Percentiles rank a stretch among this genome's conserved stretches.
These are phyloP conservation scores for Myrmecobius fasciatus DNA, from an alignment of 2,113 vertebrate genomes.

Conservation along the genomic window DNA sequence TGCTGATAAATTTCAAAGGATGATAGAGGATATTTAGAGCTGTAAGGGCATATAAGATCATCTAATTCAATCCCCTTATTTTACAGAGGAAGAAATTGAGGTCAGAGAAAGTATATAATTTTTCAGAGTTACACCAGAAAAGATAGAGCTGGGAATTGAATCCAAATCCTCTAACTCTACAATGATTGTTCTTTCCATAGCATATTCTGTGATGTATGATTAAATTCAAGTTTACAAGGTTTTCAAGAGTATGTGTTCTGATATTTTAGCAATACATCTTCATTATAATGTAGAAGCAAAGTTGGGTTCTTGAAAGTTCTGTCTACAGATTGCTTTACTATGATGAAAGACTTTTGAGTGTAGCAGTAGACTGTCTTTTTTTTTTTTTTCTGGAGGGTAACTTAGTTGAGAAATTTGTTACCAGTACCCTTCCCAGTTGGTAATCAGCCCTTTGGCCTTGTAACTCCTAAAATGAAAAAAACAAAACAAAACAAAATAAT, in stretches of 20 bases:
- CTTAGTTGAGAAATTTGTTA: not conserved
- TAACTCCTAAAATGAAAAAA: not conserved
- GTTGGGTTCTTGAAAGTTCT: not conserved
- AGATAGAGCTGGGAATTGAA: not conserved
- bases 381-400: not conserved
- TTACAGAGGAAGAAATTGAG: not conserved
- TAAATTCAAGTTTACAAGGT: not conserved
- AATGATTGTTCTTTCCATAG: not conserved
- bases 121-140: not conserved
- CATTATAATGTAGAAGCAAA: not conserved
- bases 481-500: not conserved
- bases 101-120: not conserved
- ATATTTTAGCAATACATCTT: not conserved
- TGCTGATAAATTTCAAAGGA: not conserved
- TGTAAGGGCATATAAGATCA: not conserved
- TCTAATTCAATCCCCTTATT: not conserved
- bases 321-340: not conserved
- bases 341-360: not conserved
- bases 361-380: not conserved
- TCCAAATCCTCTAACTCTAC: not conserved
- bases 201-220: not conserved
- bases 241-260: not conserved
- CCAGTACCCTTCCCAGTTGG: not conserved
- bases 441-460: not conserved
- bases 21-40: not conserved